Percentiles rank a stretch among this genome's conserved stretches.
phyloP scores from a whole-genome alignment of 2,113 vertebrate species.

The Psammodynastes pulverulentus region DNA sequence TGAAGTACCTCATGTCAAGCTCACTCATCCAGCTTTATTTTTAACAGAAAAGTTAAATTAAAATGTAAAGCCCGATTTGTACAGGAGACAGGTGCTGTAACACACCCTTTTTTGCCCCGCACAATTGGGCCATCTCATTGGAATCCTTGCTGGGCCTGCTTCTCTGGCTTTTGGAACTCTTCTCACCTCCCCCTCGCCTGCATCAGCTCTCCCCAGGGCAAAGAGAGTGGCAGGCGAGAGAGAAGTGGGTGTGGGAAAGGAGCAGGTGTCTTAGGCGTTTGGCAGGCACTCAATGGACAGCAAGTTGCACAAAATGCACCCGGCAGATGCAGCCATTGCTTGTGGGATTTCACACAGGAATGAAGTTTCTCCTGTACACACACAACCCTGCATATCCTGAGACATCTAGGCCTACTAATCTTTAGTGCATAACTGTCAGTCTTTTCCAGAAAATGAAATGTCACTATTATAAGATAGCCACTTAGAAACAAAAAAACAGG shows the following conservation, averaged over 20 bases:
- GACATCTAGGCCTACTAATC: neutral
- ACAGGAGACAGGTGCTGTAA: neutral
- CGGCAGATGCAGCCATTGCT: neutral
- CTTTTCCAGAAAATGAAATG: neutral
- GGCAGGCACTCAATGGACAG: conserved; percentile 26
- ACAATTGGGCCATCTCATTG: conserved; percentile 24
- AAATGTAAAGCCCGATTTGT: neutral
- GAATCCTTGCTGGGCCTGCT: conserved; percentile 28
- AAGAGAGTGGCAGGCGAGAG: conserved; percentile 26
- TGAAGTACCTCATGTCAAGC: neutral
- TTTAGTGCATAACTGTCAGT: neutral
- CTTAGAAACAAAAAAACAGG: neutral
- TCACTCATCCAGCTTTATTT: neutral
- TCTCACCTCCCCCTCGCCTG: conserved; percentile 5
- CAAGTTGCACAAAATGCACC: neutral
- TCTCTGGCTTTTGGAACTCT: conserved; percentile 21
- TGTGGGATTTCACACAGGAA: neutral
- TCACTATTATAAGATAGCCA: neutral
- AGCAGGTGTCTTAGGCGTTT: conserved; percentile 44
- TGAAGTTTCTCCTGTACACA: neutral
- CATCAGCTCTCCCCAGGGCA: conserved; percentile 13
- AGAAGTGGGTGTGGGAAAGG: conserved; percentile 56
- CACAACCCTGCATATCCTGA: neutral
- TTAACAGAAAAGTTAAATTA: neutral
- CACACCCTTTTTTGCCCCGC: conserved; percentile 17